Conservation (phyloP, 2,113 vertebrate genomes). For the Amphiprion ocellaris region DNA sequence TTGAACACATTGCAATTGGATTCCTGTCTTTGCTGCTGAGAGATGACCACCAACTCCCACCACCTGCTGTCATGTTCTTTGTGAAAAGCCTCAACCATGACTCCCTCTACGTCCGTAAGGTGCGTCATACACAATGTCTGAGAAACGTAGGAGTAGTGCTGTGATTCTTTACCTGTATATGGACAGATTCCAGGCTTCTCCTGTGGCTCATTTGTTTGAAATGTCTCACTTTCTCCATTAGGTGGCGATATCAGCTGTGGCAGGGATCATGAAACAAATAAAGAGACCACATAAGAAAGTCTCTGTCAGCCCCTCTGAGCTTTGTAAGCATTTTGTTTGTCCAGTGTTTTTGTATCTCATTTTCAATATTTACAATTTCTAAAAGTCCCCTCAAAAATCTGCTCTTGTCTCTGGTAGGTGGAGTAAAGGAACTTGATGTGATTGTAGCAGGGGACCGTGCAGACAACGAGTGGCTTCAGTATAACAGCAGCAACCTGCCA, state of each 20-base stretch:
- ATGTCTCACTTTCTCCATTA: constrained; percentile 74
- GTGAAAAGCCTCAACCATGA: constrained; percentile 97
- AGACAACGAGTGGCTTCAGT: constrained; percentile 97
- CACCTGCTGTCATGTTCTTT: constrained; percentile 91
- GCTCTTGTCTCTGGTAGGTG: constrained; percentile 77
- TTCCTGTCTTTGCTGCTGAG: constrained; percentile 94
- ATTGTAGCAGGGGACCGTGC: constrained; percentile 90
- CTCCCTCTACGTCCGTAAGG: constrained; percentile 96
- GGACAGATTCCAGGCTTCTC: background rate
- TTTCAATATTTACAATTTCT: constrained; percentile 1
- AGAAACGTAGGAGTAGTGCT: background rate
- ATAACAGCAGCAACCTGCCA: constrained; percentile 90
- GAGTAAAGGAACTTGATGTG: constrained; percentile 70
- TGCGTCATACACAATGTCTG: constrained; percentile 53
- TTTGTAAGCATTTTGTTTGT: constrained; percentile 84
- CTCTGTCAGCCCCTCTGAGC: constrained; percentile 88
- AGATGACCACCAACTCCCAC: constrained; percentile 91
- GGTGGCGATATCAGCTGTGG: constrained; percentile 96
- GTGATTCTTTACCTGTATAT: background rate
- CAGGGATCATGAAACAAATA: constrained; percentile 95
- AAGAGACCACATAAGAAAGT: constrained; percentile 94
- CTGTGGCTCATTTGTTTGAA: background rate
- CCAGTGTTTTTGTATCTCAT: background rate
- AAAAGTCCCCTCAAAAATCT: background rate
- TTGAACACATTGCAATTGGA: constrained; percentile 95